Conservation (phyloP, 2,113 vertebrate species). For the Thymallus thymallus region DNA sequence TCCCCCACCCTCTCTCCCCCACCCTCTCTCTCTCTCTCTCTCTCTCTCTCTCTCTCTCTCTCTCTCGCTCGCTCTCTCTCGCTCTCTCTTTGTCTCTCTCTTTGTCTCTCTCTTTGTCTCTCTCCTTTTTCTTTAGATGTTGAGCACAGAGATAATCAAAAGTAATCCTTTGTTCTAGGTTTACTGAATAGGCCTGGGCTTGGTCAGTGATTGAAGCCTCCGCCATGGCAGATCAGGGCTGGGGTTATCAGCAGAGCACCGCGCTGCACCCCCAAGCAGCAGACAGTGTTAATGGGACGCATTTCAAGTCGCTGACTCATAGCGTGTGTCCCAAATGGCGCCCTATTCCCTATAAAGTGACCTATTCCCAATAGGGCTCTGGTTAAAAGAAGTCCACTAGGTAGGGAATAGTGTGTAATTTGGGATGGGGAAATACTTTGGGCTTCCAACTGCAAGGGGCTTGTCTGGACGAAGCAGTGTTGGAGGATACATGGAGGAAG, state of each 20-base stretch:
- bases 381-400: too few species aligned
- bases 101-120: not conserved
- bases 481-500: not conserved
- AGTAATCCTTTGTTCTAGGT: not conserved
- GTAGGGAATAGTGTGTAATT: too few species aligned
- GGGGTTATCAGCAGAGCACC: constrained; percentile 19
- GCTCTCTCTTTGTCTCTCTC: too few species aligned
- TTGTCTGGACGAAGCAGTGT: not conserved
- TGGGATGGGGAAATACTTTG: not conserved
- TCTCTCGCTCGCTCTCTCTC: too few species aligned
- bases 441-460: not conserved
- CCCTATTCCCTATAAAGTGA: too few species aligned
- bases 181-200: not conserved
- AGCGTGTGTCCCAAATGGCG: not conserved
- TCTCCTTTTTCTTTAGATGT: not conserved
- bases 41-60: not conserved
- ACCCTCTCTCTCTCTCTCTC: not conserved
- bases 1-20: not conserved
- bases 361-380: too few species aligned
- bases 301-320: constrained; percentile 2
- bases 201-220: not conserved
- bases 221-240: not conserved
- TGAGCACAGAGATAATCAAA: not conserved
- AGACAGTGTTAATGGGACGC: not conserved
- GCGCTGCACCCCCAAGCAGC: not conserved